Conservation (phyloP, 2,113 vertebrate species). For the Neogobius melanostomus region DNA sequence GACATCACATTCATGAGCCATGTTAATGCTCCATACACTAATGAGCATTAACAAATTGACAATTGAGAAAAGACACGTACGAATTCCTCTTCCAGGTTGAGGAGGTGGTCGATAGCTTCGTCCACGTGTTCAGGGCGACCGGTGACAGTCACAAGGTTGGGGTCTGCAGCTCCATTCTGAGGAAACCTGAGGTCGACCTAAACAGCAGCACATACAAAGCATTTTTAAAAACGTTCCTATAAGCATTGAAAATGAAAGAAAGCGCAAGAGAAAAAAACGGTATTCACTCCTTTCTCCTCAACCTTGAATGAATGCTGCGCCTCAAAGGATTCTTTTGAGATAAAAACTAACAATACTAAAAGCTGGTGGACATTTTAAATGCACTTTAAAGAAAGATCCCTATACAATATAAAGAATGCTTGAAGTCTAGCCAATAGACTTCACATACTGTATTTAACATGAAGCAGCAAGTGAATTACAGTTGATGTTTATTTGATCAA, state of each 20-base stretch:
- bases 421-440: not conserved
- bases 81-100: constrained; percentile 97
- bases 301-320: not conserved
- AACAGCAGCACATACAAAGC: not conserved
- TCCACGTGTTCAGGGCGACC: constrained; percentile 96
- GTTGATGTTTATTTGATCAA: too few species aligned
- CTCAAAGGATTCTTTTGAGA: not conserved
- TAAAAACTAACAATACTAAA: not conserved
- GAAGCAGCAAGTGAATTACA: not conserved
- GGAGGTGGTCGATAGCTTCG: constrained; percentile 96
- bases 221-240: not conserved
- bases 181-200: constrained; percentile 98
- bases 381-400: not conserved
- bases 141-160: constrained; percentile 91
- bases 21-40: not conserved
- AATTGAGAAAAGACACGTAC: constrained; percentile 73
- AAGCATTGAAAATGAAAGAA: not conserved
- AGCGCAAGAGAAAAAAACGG: not conserved
- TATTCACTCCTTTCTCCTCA: not conserved
- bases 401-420: not conserved
- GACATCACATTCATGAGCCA: not conserved
- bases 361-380: not conserved
- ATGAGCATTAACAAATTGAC: too few species aligned
- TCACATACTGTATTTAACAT: not conserved
- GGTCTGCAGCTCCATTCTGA: constrained; percentile 90